Evolutionary conservation across 1,140 invertebrate species (phyloP).

Genomic region (Aplysia californica): DNA sequence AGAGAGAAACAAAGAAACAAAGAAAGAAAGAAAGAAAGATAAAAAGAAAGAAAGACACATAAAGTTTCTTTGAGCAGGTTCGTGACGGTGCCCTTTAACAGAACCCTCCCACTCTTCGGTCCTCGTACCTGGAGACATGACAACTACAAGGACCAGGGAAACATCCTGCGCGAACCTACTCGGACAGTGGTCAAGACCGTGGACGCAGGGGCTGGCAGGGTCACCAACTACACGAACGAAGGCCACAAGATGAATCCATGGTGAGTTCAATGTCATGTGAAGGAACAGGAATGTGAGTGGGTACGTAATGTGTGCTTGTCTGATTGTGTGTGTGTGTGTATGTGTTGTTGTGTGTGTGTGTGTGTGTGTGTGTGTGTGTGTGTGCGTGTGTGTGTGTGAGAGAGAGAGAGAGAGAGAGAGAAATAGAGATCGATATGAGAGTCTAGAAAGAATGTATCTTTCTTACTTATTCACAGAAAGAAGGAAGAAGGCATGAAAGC

Average conservation of each 20-base stretch:
- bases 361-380: too few relatives aligned
- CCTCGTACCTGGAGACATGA: slow-evolving; percentile 81
- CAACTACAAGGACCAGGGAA: slow-evolving; percentile 61
- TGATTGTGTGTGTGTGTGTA: too few relatives aligned
- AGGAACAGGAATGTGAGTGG: neutral
- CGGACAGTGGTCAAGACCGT: slow-evolving; percentile 48
- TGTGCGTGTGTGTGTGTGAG: too few relatives aligned
- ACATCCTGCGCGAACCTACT: slow-evolving; percentile 63
- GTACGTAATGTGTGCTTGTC: neutral
- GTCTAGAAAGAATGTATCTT: too few relatives aligned
- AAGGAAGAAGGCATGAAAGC: too few relatives aligned
- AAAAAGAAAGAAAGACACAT: too few relatives aligned
- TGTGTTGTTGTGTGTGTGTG: too few relatives aligned
- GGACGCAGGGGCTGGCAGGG: slow-evolving; percentile 68
- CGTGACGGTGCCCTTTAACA: slow-evolving; percentile 93
- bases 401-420: too few relatives aligned
- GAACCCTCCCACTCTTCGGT: slow-evolving; percentile 94
- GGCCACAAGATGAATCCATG: slow-evolving; percentile 87
- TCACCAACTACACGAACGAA: slow-evolving; percentile 89
- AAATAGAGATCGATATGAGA: too few relatives aligned
- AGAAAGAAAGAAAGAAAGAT: too few relatives aligned
- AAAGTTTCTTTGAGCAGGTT: slow-evolving; percentile 68
- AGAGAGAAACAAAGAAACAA: too few relatives aligned
- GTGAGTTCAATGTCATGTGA: slow-evolving; percentile 7
- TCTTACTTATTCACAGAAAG: too few relatives aligned